A percentile compares a stretch with the other conserved stretches of the same genome.
phyloP scores from a whole-genome alignment of 37 sponge, comb jelly and placozoan species.

The Agelas oroides region DNA sequence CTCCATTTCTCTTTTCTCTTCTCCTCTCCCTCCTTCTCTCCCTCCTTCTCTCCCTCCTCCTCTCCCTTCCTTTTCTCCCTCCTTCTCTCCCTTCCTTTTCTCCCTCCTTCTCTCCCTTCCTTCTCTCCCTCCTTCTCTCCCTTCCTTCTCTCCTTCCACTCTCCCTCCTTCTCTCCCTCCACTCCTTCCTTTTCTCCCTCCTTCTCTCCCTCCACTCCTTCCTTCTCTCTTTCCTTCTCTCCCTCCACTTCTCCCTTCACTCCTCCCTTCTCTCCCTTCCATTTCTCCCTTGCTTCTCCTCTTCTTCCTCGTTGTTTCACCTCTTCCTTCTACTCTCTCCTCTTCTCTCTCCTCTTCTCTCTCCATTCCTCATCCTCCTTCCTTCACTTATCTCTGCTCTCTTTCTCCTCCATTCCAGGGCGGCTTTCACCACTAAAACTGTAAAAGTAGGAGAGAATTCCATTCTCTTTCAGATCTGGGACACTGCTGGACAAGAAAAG shows the following conservation, averaged over 20 bases:
- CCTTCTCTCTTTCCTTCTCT: too few species aligned
- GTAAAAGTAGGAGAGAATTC: slow-evolving; percentile 76
- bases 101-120: background rate
- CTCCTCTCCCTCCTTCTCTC: background rate
- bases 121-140: background rate
- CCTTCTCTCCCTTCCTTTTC: background rate
- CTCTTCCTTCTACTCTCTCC: too few species aligned
- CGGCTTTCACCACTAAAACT: slow-evolving; percentile 85
- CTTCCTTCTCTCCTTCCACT: background rate
- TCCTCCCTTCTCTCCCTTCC: too few species aligned
- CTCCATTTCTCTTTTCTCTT: background rate
- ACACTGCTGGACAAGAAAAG: slow-evolving; percentile 95
- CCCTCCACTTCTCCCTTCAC: too few species aligned
- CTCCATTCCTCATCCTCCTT: background rate
- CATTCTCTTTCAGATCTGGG: slow-evolving; percentile 90
- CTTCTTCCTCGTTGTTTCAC: too few species aligned
- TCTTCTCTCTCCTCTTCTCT: too few species aligned
- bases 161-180: background rate
- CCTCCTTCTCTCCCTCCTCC: background rate
- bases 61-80: background rate
- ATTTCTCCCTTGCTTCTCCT: too few species aligned
- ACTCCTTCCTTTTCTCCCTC: too few species aligned
- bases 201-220: too few species aligned
- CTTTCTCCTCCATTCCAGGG: slow-evolving; percentile 33
- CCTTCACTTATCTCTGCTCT: background rate